A percentile compares a stretch with the other conserved stretches of the same genome.
phyloP scores from a whole-genome alignment of 1,140 invertebrate species.

The Hyles vespertilio region DNA sequence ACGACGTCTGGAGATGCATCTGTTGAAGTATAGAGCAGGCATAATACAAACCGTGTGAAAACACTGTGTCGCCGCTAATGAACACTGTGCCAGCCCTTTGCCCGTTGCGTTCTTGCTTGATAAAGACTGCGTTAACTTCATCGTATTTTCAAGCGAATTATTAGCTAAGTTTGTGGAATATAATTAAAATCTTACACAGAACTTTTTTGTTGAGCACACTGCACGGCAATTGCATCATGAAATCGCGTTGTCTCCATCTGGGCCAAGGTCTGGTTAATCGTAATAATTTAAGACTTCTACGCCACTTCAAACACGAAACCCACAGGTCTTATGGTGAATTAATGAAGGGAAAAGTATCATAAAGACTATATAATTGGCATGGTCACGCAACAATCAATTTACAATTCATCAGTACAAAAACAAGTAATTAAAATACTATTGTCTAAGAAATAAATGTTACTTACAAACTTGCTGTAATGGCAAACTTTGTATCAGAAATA shows the following conservation, averaged over 20 bases:
- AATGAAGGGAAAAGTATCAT: constrained; percentile 11
- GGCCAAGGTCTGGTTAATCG: constrained; percentile 18
- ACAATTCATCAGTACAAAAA: neutral
- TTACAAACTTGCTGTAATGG: neutral
- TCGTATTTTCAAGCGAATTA: too few species aligned
- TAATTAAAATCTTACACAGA: neutral
- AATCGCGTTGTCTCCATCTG: constrained; percentile 7
- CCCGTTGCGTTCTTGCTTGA: too few species aligned
- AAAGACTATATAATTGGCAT: constrained; percentile 6
- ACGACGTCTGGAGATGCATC: too few species aligned
- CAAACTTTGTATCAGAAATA: too few species aligned
- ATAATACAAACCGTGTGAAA: too few species aligned
- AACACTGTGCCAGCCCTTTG: too few species aligned
- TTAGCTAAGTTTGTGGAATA: neutral
- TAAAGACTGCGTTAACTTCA: neutral
- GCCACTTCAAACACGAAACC: constrained; percentile 19
- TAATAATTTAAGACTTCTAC: constrained; percentile 6
- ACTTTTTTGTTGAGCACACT: neutral
- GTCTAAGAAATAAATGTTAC: neutral
- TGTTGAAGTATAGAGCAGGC: too few species aligned
- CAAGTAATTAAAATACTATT: neutral
- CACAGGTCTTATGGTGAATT: constrained; percentile 7
- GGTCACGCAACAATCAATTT: constrained; percentile 15
- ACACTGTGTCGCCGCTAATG: too few species aligned
- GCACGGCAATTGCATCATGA: neutral